phyloP scores from a whole-genome alignment of 1,140 invertebrate species.

The Heliconius hewitsoni region DNA sequence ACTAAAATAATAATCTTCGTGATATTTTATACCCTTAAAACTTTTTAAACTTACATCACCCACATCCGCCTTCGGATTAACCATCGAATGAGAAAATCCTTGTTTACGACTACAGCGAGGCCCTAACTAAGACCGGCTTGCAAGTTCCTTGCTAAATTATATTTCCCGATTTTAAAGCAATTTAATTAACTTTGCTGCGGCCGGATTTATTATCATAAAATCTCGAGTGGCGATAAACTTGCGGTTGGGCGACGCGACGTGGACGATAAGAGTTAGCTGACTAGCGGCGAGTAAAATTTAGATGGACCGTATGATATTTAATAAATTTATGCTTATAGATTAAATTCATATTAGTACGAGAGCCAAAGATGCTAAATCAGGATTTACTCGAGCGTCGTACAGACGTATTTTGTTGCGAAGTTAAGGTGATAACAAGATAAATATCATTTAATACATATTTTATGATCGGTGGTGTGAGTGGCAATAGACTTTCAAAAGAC shows the following conservation, averaged over 20 bases:
- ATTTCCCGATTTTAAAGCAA: constrained; percentile 42
- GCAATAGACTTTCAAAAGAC: too few relatives aligned
- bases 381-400: too few relatives aligned
- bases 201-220: constrained; percentile 52
- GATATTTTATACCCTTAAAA: neutral
- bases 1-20: neutral
- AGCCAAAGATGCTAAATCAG: too few relatives aligned
- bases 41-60: neutral
- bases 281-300: constrained; percentile 25
- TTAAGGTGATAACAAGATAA: too few relatives aligned
- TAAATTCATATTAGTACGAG: neutral
- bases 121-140: constrained; percentile 21
- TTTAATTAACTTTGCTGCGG: constrained; percentile 53
- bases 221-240: constrained; percentile 44
- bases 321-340: neutral
- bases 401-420: too few relatives aligned
- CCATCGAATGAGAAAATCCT: constrained; percentile 1
- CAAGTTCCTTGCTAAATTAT: constrained; percentile 33
- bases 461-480: too few relatives aligned
- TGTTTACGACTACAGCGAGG: constrained; percentile 4
- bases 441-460: too few relatives aligned
- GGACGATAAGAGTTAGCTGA: constrained; percentile 22
- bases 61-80: neutral
- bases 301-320: constrained; percentile 12
- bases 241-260: constrained; percentile 16